Evolutionary conservation across 2,113 vertebrate genomes (phyloP), one percentile per base, ranked within the genome.

Genomic region (Probosciger aterrimus): DNA sequence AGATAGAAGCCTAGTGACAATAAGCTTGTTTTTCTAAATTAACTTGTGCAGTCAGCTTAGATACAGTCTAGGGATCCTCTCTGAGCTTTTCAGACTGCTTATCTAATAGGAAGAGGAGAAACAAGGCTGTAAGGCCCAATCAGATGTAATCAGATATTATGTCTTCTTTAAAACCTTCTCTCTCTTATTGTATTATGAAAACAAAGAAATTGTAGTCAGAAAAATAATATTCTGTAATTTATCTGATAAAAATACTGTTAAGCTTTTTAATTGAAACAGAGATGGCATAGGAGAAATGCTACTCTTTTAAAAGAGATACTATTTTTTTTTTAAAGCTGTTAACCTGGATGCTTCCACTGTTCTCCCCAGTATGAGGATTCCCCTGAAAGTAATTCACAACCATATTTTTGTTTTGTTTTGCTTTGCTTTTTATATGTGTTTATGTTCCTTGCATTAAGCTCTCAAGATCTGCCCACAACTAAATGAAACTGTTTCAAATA

Each of bases 11-110:
- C 53, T 83, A 83, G 47, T 88, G 82, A 77, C 63, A 83, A 88
- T 81, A 90, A 88, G 76, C 39, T 94, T 86, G 31, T 68, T 92
- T 94, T 92, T 78, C 59, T 83, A 94, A 92, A 73, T 82, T 95
- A 75, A 77, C 10, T 80, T 80, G 28, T 77, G 30, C 80, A 74
- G 47, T 88, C 35, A 85, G 62, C 55, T 91, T 95, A 95, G 39
- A 91, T 94, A 74, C 64, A 85, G 35, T 71, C 59, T 80, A 69
- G 52, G 82, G 63, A 77, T 59, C 41, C 74, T 96, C 63, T n/a
- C 37, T 88, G 63, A 86, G 25, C 41, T 94, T 88, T 96, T 82
- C 75, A 94, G 67, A 80, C 53, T 93, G 44, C 75, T 85, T 53
- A 65, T 85, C 24, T 81, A 88, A 83, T 55, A 18, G 88, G 82